Evolutionary conservation across 1,140 invertebrate species (phyloP).

Genomic region (Neomicropteryx cornuta): DNA sequence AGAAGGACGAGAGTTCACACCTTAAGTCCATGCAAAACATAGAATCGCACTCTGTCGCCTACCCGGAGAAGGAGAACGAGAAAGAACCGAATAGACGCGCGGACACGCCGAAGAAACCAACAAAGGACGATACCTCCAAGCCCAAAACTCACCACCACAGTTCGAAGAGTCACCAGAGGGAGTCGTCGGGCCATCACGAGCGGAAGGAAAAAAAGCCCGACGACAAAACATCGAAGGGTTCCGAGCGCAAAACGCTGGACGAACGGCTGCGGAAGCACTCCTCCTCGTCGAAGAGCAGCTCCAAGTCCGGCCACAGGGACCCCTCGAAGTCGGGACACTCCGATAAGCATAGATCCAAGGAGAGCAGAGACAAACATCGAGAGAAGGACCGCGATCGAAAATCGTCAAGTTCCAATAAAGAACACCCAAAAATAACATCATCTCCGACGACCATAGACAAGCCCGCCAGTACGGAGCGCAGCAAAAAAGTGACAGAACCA

Average conservation of each 20-base stretch:
- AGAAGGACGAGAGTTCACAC: slow-evolving; percentile 19
- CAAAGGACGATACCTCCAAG: slow-evolving; percentile 14
- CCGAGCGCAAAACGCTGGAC: slow-evolving; percentile 14
- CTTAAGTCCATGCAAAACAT: slow-evolving; percentile 3
- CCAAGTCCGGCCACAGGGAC: too few relatives aligned
- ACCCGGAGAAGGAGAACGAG: slow-evolving; percentile 17
- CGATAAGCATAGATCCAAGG: too few relatives aligned
- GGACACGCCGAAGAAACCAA: slow-evolving; percentile 2
- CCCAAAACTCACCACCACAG: slow-evolving; percentile 15
- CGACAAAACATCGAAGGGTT: slow-evolving; percentile 8
- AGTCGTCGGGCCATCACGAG: slow-evolving; percentile 11
- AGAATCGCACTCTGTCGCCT: slow-evolving; percentile 13
- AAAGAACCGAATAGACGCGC: slow-evolving; percentile 8
- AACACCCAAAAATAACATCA: too few relatives aligned
- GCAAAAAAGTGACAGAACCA: too few relatives aligned
- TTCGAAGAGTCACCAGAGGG: slow-evolving; percentile 14
- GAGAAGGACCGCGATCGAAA: too few relatives aligned
- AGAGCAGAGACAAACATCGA: too few relatives aligned
- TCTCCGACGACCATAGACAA: too few relatives aligned
- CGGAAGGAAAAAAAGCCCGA: slow-evolving; percentile 10
- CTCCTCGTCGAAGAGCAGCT: slow-evolving; percentile 19
- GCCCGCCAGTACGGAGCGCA: too few relatives aligned
- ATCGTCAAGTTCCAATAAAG: too few relatives aligned
- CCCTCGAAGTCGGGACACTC: too few relatives aligned
- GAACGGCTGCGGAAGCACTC: slow-evolving; percentile 27